These are phyloP conservation scores for Ophion ellenae DNA, from an alignment of 2,888 invertebrate genomes.

Conservation along the genomic window DNA sequence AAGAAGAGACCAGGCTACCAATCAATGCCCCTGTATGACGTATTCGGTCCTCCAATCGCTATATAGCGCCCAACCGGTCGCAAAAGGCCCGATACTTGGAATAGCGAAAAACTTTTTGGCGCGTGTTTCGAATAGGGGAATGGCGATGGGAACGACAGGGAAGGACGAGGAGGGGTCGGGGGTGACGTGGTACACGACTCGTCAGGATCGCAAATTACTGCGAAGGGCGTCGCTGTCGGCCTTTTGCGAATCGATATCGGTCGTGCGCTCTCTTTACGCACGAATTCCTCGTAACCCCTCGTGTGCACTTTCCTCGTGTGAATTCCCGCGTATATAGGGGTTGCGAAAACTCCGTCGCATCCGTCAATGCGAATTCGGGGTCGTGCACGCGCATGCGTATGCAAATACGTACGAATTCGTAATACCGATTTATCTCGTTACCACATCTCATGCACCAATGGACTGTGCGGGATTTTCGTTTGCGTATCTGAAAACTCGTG, in stretches of 20 bases:
- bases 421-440: constrained; percentile 23
- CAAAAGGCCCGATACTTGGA: constrained; percentile 38
- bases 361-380: constrained; percentile 21
- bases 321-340: constrained; percentile 41
- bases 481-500: constrained; percentile 1
- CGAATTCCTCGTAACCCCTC: constrained; percentile 56
- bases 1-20: not conserved
- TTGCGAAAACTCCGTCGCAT: constrained; percentile 43
- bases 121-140: constrained; percentile 37
- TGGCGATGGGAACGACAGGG: constrained; percentile 41
- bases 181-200: constrained; percentile 46
- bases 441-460: constrained; percentile 11
- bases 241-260: constrained; percentile 68
- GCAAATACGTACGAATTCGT: constrained; percentile 9
- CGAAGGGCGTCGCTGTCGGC: constrained; percentile 58
- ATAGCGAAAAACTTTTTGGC: constrained; percentile 48
- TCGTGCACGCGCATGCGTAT: constrained; percentile 17
- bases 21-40: not conserved
- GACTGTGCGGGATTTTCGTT: constrained; percentile 10
- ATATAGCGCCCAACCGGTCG: constrained; percentile 6
- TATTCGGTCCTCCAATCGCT: constrained; percentile 21
- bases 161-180: constrained; percentile 27
- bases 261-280: constrained; percentile 59
- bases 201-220: constrained; percentile 61
- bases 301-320: constrained; percentile 45